Evolutionary conservation across 2,797 vertebrate genomes (phyloP).

Genomic region (Chelmon rostratus): DNA sequence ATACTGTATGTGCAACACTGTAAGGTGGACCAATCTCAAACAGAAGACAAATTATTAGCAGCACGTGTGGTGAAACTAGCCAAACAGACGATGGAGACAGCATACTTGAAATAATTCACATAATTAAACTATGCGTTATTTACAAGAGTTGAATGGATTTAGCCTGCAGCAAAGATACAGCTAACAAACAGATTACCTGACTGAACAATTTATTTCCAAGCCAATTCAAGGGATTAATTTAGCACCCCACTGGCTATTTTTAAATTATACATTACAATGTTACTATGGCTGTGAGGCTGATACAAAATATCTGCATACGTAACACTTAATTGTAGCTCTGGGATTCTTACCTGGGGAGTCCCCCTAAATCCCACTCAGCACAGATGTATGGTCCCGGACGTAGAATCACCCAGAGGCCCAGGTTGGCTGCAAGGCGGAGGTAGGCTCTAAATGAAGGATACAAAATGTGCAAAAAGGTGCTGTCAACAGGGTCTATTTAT

Average conservation of each 20-base stretch:
- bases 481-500: not conserved
- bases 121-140: slow-evolving; percentile 17
- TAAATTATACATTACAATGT: slow-evolving; percentile 14
- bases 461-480: not conserved
- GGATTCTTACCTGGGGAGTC: slow-evolving; percentile 90
- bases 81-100: not conserved
- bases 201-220: slow-evolving; percentile 41
- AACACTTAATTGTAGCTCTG: not conserved
- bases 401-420: slow-evolving; percentile 94
- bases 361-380: slow-evolving; percentile 85
- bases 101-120: slow-evolving; percentile 28
- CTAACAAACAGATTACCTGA: slow-evolving; percentile 45
- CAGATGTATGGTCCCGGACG: slow-evolving; percentile 92
- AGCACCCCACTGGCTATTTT: not conserved
- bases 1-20: not conserved
- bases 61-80: slow-evolving; percentile 4
- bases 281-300: not conserved
- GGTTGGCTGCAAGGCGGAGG: slow-evolving; percentile 86
- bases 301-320: slow-evolving; percentile 3
- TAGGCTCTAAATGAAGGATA: slow-evolving; percentile 85
- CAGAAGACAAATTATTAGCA: slow-evolving; percentile 1
- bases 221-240: slow-evolving; percentile 29
- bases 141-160: slow-evolving; percentile 34
- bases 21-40: not conserved
- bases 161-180: slow-evolving; percentile 28